Base-by-base conservation (phyloP, 1,140 invertebrate species). In the Reticulitermes speratus region DNA sequence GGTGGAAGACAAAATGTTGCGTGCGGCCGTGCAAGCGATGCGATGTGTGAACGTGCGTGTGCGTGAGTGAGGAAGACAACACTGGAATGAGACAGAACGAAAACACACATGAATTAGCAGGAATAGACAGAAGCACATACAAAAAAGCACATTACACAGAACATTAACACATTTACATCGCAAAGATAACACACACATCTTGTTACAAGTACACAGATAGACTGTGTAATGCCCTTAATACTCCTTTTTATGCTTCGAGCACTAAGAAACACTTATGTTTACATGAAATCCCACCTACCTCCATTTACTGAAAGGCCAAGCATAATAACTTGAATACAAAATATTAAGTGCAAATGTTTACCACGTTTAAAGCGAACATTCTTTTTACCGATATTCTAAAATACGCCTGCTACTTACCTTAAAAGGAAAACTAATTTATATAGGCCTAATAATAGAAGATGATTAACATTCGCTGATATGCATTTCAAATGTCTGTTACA, bases 31-130 rank as follows among this genome's bases (percentile, higher is more conserved):
- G 65, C 25, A 75, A 75, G 65, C 65, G 65, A 75, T 75, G 65
- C 65, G 65, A 75, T 75, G 65, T 25, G 65, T 75, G n/a, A 55
- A 21, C 65, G 65, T 75, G 65, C 25, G 65, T 30, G 65, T 75
- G 65, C 65, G n/a, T 75, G 65, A 30, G 65, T 75, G 65, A 75
- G 65, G 65, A 75, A 75, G 65, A 75, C 65, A 75, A 75, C 65
- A 75, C 65, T 75, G 65, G 65, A 75, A 75, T 75, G 65, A 75
- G 65, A 75, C 25, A 75, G 65, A 75, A 75, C 65, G 65, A 75
- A 75, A 75, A 75, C 65, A 75, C 65, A 75, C n/a, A 75, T 25
- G 14, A 75, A 75, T 75, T 75, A 75, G 65, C 65, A 75, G 65
- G 65, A 75, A 30, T 30, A n/a, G 25, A 75, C 65, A 75, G 65